Evolutionary conservation across 2,797 vertebrate genomes (phyloP).

Genomic region (Vireo griseus): DNA sequence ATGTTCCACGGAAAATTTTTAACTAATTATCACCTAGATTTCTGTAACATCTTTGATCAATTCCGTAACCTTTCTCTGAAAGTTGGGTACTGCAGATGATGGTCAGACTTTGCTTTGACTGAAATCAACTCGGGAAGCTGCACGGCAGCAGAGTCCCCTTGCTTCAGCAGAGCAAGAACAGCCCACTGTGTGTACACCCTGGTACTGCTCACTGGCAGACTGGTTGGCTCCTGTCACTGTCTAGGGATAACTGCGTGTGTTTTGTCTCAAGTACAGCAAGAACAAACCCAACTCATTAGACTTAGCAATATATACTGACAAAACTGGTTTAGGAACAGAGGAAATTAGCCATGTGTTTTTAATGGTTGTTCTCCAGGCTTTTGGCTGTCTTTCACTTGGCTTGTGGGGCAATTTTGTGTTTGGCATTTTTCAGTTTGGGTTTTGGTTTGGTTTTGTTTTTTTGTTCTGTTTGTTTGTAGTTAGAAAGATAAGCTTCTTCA

Average conservation of each 20-base stretch:
- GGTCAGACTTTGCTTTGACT: neutral
- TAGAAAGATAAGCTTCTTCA: neutral
- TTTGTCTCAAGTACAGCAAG: neutral
- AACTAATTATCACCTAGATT: neutral
- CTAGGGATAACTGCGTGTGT: neutral
- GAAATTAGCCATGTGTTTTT: neutral
- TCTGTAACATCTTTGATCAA: neutral
- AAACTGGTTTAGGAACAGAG: neutral
- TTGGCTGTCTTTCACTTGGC: neutral
- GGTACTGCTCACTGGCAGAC: neutral
- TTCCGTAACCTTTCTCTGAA: neutral
- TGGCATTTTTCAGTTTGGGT: neutral
- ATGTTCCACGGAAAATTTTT: neutral
- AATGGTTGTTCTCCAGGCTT: neutral
- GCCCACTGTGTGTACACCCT: accelerated
- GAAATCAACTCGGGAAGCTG: neutral
- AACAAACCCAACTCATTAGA: neutral
- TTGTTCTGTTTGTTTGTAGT: neutral
- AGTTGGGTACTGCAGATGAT: neutral
- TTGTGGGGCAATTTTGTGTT: neutral
- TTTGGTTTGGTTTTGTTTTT: neutral
- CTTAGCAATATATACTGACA: neutral
- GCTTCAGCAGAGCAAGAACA: neutral
- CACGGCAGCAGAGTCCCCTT: neutral
- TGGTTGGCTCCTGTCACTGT: neutral